phyloP scores from a whole-genome alignment of 35 echinoderm and acorn worm genomes.

The Anneissia japonica region DNA sequence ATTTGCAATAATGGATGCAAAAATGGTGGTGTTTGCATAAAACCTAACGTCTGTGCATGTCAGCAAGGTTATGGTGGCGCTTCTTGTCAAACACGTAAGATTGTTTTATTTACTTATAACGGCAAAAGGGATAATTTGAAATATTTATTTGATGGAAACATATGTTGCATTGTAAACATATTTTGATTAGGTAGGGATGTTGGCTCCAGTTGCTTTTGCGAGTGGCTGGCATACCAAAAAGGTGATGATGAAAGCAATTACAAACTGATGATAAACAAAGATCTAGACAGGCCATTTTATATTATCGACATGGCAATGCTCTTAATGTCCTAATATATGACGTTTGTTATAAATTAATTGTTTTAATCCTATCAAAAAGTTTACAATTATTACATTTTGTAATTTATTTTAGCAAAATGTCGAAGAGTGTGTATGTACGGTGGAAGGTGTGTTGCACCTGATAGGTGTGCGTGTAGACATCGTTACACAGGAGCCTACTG shows the following conservation, averaged over 20 bases:
- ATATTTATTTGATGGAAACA: not conserved
- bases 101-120: not conserved
- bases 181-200: not conserved
- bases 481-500: slow-evolving; percentile 57
- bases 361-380: too few relatives aligned
- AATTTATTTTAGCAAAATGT: slow-evolving; percentile 58
- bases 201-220: not conserved
- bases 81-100: slow-evolving; percentile 82
- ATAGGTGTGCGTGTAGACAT: slow-evolving; percentile 56
- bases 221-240: not conserved
- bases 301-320: too few relatives aligned
- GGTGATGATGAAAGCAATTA: not conserved
- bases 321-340: too few relatives aligned
- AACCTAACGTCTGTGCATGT: slow-evolving; percentile 81
- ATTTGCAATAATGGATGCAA: slow-evolving; percentile 75
- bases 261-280: too few relatives aligned
- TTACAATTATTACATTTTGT: not conserved
- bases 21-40: slow-evolving; percentile 81
- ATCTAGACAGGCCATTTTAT: too few relatives aligned
- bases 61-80: slow-evolving; percentile 57
- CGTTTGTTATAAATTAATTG: too few relatives aligned
- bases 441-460: slow-evolving; percentile 48
- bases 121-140: not conserved
- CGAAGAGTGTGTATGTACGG: slow-evolving; percentile 74
- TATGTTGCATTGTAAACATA: not conserved